phyloP scores from a whole-genome alignment of 2,888 invertebrate genomes.

The Sarcophaga subvicina region DNA sequence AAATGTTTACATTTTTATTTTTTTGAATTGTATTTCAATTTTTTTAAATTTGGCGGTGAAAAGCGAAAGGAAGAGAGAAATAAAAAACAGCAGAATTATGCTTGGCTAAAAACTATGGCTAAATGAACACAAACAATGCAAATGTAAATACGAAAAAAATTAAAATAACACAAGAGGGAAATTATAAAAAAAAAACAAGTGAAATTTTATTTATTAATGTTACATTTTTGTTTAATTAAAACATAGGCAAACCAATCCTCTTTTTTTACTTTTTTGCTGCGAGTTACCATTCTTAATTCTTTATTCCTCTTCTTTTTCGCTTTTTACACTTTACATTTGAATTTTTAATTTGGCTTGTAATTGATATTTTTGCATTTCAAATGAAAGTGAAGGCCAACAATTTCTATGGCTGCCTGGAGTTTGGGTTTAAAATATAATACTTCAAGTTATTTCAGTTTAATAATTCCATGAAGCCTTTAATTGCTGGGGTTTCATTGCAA shows the following conservation, averaged over 20 bases:
- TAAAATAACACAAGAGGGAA: background rate
- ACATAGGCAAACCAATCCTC: background rate
- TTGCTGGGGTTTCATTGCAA: too few relatives aligned
- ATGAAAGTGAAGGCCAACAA: constrained; percentile 11
- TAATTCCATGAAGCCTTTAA: too few relatives aligned
- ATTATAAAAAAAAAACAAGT: background rate
- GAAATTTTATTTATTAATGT: constrained; percentile 20
- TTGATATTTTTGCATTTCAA: constrained; percentile 15
- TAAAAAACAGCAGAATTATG: background rate
- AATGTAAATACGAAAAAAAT: background rate
- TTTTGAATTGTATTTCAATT: constrained; percentile 1
- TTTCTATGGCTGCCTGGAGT: background rate
- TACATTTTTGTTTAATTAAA: constrained; percentile 38
- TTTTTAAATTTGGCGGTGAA: background rate
- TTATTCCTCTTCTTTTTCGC: background rate
- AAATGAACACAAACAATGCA: background rate
- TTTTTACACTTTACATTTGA: background rate
- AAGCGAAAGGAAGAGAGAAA: background rate
- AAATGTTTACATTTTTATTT: constrained; percentile 22
- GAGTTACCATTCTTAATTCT: too few relatives aligned
- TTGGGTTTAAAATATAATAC: too few relatives aligned
- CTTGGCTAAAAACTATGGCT: constrained; percentile 10
- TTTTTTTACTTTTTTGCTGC: too few relatives aligned
- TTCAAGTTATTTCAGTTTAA: too few relatives aligned
- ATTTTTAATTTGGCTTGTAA: constrained; percentile 45